Base-by-base conservation (phyloP, 2,888 invertebrate species). In the Cantharis rustica region DNA sequence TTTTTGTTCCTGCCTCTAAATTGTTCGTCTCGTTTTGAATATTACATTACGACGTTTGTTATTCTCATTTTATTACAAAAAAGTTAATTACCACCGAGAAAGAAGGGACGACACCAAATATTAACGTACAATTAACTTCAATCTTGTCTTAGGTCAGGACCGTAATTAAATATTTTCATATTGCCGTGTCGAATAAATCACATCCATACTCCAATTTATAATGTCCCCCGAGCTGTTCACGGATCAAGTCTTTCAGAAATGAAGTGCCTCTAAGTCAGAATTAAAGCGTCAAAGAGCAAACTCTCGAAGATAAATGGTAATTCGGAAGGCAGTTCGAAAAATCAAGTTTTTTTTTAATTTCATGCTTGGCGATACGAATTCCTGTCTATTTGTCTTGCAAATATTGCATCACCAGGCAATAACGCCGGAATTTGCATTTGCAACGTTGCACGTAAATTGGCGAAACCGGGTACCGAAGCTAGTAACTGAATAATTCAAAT, bases 1-100 rank as follows among this genome's bases (percentile, higher is more conserved):
- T 85, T 83, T 85, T 82, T 82, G 81, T 81, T 81, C 82, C 81
- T 81, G 82, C 83, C 83, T 82, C 84, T 86, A 85, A 86, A 85
- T 86, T 86, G 83, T 83, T 82, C 71, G 71, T 68, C 62, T 72
- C 71, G 77, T 75, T 75, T 72, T 75, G 77, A 75, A 75, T 75
- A 75, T 75, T 66, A 47, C 47, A 73, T 77, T 72, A 75, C 23
- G 69, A 75, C 74, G 72, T 77, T 77, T 74, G 69, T 77, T 77
- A 70, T 71, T 61, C 66, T 17, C 23, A 61, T 68, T 73, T 68
- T 20, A 47, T 72, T 11, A 17, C 1, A 47, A 47, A 47, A 47
- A 47, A 47, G n/a, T 47, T 47, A 47, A 47, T 47, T 47, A 47
- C 47, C 13, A 15, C n/a, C 68, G 2, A 15, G 26, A 62, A 26